Conservation (phyloP, 2,797 vertebrate genomes). For the Crocodylus rhombifer region DNA sequence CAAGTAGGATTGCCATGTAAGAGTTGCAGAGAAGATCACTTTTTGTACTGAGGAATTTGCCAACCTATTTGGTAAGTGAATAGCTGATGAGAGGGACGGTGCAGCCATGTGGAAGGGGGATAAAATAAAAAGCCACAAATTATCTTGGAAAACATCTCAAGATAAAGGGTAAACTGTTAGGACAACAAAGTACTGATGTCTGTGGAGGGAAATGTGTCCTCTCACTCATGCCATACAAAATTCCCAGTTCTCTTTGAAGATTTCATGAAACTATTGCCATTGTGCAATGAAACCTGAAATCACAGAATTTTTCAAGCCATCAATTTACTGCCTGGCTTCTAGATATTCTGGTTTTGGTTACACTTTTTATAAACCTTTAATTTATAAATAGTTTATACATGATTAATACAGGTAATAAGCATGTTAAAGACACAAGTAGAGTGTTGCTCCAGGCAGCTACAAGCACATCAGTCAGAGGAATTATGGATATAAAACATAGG, state of each 20-base stretch:
- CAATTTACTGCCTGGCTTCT: background rate
- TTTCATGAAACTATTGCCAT: background rate
- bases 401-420: background rate
- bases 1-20: background rate
- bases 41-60: background rate
- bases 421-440: background rate
- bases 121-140: background rate
- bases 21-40: background rate
- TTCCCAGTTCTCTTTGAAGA: background rate
- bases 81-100: background rate
- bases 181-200: background rate
- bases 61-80: background rate
- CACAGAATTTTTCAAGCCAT: background rate
- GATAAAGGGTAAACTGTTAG: background rate
- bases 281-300: background rate
- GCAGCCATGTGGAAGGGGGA: background rate
- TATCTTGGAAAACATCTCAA: background rate
- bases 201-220: background rate
- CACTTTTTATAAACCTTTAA: background rate
- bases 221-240: background rate
- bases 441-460: background rate
- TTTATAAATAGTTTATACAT: background rate
- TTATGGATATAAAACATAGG: background rate
- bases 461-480: background rate
- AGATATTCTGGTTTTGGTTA: background rate